Conservation (phyloP, 2,888 invertebrate genomes). For the Selenia dentaria region DNA sequence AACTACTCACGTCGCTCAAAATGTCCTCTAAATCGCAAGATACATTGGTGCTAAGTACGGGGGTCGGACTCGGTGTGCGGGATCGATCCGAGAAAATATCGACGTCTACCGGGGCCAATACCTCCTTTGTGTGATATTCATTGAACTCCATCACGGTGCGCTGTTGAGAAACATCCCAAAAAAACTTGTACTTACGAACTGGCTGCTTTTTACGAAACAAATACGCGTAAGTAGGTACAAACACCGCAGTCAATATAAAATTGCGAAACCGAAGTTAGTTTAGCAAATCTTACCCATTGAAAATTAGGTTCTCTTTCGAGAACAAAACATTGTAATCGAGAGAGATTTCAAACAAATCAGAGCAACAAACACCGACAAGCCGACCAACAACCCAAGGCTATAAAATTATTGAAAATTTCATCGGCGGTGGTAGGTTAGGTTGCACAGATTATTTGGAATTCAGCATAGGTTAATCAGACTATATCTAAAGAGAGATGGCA, state of each 20-base stretch:
- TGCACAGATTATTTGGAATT: no score
- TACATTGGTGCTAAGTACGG: conserved; percentile 69
- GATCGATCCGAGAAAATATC: conserved; percentile 66
- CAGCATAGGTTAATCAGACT: no score
- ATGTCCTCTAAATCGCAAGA: conserved; percentile 79
- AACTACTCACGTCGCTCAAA: conserved; percentile 77
- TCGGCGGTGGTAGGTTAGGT: no score
- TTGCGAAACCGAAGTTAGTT: conserved; percentile 6
- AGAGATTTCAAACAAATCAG: no score
- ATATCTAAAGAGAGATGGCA: no score
- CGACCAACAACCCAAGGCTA: no score
- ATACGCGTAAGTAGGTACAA: conserved; percentile 34
- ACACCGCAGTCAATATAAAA: conserved; percentile 16
- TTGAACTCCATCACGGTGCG: conserved; percentile 81
- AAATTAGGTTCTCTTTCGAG: conserved; percentile 79
- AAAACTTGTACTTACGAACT: conserved; percentile 53
- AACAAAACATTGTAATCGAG: conserved; percentile 78
- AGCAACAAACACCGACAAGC: no score
- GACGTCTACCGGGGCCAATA: conserved; percentile 70
- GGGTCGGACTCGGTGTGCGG: conserved; percentile 66
- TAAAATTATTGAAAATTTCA: no score
- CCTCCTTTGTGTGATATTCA: conserved; percentile 72
- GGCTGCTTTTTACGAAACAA: conserved; percentile 34
- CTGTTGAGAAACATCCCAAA: conserved; percentile 67
- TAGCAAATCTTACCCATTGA: conserved; percentile 71